Evolutionary conservation across 2,888 invertebrate species (phyloP).

Genomic region (Limnephilus rhombicus): DNA sequence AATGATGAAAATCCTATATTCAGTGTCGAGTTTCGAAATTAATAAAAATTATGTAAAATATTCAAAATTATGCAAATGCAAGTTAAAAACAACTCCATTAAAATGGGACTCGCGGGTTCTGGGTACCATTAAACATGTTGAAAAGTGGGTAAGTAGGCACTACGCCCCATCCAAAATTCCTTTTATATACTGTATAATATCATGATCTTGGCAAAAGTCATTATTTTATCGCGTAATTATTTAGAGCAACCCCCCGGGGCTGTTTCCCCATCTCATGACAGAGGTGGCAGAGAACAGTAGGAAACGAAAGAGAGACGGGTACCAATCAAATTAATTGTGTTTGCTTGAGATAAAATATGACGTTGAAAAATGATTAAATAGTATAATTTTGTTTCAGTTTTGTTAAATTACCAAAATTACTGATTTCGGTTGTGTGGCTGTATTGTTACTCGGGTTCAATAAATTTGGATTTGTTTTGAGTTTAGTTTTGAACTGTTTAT

Average conservation of each 20-base stretch:
- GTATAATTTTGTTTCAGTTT: not conserved
- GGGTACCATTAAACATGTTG: not conserved
- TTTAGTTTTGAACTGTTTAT: too few relatives aligned
- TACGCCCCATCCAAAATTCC: not conserved
- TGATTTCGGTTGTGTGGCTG: too few relatives aligned
- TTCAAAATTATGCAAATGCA: not conserved
- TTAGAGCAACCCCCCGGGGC: not conserved
- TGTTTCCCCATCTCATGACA: not conserved
- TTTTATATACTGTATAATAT: not conserved
- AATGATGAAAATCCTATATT: not conserved
- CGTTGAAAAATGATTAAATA: not conserved
- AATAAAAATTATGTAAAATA: not conserved
- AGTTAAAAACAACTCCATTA: not conserved
- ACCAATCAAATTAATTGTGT: not conserved
- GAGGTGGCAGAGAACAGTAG: not conserved
- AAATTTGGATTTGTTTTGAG: too few relatives aligned
- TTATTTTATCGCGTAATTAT: not conserved
- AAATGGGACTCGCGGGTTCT: not conserved
- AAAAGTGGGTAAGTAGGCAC: not conserved
- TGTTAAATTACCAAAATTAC: not conserved
- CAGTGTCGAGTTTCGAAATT: not conserved
- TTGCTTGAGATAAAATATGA: not conserved
- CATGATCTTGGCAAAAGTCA: not conserved
- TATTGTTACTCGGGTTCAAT: too few relatives aligned
- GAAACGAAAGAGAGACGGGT: not conserved